phyloP scores from a whole-genome alignment of 2,888 invertebrate genomes.

The Heliothis peltigera region DNA sequence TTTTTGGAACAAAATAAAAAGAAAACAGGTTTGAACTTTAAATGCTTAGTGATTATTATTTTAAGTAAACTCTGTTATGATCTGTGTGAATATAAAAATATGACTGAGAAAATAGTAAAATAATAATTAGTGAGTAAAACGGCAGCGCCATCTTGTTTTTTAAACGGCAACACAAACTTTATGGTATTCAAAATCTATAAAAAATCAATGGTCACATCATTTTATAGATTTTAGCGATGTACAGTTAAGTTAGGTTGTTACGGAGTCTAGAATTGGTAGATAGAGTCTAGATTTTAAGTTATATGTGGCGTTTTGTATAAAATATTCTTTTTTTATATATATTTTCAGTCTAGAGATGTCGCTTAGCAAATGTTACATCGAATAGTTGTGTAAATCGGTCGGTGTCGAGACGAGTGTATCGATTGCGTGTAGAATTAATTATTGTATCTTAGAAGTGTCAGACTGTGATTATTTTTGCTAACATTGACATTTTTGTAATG shows the following conservation, averaged over 20 bases:
- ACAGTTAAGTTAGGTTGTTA: constrained; percentile 69
- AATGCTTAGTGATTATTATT: constrained; percentile 35
- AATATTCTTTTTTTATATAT: constrained; percentile 54
- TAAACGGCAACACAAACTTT: constrained; percentile 57
- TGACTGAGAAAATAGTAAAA: constrained; percentile 14
- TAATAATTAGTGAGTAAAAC: constrained; percentile 39
- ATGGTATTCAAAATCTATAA: constrained; percentile 62
- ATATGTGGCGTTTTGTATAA: constrained; percentile 62
- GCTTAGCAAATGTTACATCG: constrained; percentile 53
- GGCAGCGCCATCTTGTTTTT: constrained; percentile 68
- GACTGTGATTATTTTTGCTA: constrained; percentile 90
- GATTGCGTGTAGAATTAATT: constrained; percentile 60
- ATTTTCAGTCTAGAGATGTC: constrained; percentile 53
- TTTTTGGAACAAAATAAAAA: constrained; percentile 28
- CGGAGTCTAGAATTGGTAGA: constrained; percentile 63
- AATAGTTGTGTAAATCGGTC: constrained; percentile 42
- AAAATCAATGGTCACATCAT: constrained; percentile 65
- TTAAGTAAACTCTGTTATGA: constrained; percentile 18
- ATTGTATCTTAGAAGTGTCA: constrained; percentile 81
- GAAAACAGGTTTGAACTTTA: constrained; percentile 40
- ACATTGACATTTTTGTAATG: constrained; percentile 90
- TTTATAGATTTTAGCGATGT: constrained; percentile 64
- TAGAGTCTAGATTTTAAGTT: constrained; percentile 61
- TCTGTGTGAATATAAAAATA: constrained; percentile 36
- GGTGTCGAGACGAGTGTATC: constrained; percentile 50